Percentiles rank a stretch among this genome's conserved stretches.
phyloP scores from a whole-genome alignment of 2,888 invertebrate genomes.

The Sylvicola fuscatus region DNA sequence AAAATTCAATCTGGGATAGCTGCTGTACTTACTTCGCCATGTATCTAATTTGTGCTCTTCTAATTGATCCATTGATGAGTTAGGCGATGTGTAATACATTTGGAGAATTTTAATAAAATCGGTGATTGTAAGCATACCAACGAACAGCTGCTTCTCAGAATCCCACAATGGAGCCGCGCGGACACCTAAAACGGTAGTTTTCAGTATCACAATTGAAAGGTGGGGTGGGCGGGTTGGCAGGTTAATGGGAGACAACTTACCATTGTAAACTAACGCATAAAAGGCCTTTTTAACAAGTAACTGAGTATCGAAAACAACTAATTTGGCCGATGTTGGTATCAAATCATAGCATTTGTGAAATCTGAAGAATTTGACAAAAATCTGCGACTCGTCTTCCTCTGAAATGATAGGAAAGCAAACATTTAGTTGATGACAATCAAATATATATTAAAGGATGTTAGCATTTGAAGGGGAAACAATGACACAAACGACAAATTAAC shows the following conservation, averaged over 20 bases:
- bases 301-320: conserved; percentile 98
- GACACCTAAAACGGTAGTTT: conserved; percentile 40
- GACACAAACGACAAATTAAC: no score
- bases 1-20: neutral
- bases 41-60: conserved; percentile 94
- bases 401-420: conserved; percentile 28
- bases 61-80: conserved; percentile 85
- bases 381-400: conserved; percentile 95
- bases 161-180: conserved; percentile 98
- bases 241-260: conserved; percentile 26
- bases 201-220: no score
- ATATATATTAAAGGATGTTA: no score
- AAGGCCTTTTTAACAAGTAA: conserved; percentile 96
- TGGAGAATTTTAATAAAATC: conserved; percentile 97
- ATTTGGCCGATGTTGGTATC: conserved; percentile 96
- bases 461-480: no score
- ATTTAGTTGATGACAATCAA: no score
- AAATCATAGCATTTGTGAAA: conserved; percentile 99
- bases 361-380: conserved; percentile 97
- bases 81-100: conserved; percentile 90
- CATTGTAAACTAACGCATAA: conserved; percentile 97
- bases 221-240: no score
- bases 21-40: conserved; percentile 56
- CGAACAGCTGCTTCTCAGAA: conserved; percentile 72
- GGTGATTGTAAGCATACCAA: conserved; percentile 98